These are phyloP conservation scores for Acromyrmex echinatior DNA, from an alignment of 1,140 invertebrate species.

Conservation along the genomic window DNA sequence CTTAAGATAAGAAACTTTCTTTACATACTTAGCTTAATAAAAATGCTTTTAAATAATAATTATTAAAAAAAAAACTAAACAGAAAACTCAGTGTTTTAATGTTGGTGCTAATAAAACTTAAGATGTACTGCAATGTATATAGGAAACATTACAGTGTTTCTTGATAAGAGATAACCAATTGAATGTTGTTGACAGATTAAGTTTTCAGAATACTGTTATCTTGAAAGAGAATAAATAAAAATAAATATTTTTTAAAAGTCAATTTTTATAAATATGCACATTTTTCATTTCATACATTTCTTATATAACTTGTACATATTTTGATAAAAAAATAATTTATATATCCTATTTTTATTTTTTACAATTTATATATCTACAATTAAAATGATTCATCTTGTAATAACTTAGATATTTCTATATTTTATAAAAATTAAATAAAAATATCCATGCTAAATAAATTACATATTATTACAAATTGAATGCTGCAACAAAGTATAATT, in stretches of 20 bases:
- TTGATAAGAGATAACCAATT: slow-evolving; percentile 16
- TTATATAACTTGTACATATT: too few relatives aligned
- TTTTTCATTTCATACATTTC: too few relatives aligned
- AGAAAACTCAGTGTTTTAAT: slow-evolving; percentile 1
- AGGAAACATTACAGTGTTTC: not conserved
- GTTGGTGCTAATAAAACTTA: not conserved
- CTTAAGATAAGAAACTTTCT: not conserved
- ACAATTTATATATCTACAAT: too few relatives aligned
- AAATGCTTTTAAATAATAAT: slow-evolving; percentile 1
- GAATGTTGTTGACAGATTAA: not conserved
- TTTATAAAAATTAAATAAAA: not conserved
- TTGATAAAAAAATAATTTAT: not conserved
- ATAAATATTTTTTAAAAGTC: too few relatives aligned
- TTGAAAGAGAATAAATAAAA: too few relatives aligned
- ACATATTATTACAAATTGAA: not conserved
- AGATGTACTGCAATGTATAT: not conserved
- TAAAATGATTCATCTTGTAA: not conserved
- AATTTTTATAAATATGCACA: too few relatives aligned
- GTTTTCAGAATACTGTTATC: not conserved
- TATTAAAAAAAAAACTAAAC: not conserved
- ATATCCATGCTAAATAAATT: slow-evolving; percentile 2
- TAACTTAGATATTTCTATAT: not conserved
- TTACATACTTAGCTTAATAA: not conserved
- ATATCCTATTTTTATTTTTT: too few relatives aligned
- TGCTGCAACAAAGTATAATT: not conserved